Percentiles rank a stretch among this genome's conserved stretches.
These are phyloP conservation scores for Epinotia nisella DNA, from an alignment of 2,888 invertebrate genomes.

Conservation along the genomic window DNA sequence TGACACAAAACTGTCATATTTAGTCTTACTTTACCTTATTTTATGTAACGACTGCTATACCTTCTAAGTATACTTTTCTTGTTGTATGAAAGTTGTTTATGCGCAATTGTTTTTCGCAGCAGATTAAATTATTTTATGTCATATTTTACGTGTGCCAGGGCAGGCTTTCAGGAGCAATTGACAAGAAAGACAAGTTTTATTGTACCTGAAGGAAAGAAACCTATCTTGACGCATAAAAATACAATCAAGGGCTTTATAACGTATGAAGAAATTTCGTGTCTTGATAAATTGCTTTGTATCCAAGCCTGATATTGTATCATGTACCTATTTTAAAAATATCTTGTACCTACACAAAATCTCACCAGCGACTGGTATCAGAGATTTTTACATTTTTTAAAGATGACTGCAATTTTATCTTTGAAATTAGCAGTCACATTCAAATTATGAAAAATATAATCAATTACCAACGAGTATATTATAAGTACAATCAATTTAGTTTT, in stretches of 20 bases:
- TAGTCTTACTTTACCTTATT: no score
- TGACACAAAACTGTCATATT: no score
- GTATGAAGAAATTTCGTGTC: background rate
- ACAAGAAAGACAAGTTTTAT: constrained; percentile 10
- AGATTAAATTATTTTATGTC: constrained; percentile 21
- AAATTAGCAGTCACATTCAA: no score
- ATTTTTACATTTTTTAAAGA: no score
- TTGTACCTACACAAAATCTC: no score
- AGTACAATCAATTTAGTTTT: constrained; percentile 1
- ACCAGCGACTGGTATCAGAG: no score
- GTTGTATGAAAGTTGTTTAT: background rate
- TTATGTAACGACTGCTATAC: no score
- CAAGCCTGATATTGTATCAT: no score
- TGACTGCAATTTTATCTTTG: no score
- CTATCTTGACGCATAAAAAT: constrained; percentile 13
- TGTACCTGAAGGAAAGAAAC: constrained; percentile 12
- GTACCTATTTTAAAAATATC: no score
- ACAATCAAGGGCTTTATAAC: background rate
- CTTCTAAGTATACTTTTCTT: background rate
- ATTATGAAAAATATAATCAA: background rate
- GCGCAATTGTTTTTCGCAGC: background rate
- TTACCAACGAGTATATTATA: background rate
- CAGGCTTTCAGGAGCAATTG: constrained; percentile 9
- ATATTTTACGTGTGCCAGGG: constrained; percentile 4
- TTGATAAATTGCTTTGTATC: background rate